Base-by-base conservation (phyloP, 1,140 invertebrate genomes). In the Pogonus chalceus region DNA sequence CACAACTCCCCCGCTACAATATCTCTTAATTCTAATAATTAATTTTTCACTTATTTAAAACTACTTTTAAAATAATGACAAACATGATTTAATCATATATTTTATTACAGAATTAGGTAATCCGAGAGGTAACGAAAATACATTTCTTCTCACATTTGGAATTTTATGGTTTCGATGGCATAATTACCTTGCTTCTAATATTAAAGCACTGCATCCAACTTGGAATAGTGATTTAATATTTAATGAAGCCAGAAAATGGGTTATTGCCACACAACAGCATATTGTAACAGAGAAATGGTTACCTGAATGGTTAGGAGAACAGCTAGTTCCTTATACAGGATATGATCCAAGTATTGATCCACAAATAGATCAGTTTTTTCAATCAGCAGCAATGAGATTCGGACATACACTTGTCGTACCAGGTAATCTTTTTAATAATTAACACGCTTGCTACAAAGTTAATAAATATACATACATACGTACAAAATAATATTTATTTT, bases 281-380 rank as follows among this genome's bases (percentile, higher is more conserved):
- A 71, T 80, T 23, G 66, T 77, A 4, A 46, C 74, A 0, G 70
- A 80, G 56, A 70, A 77, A 58, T 80, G 78, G 79, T 63, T 80
- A 16, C 72, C 74, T 9, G 56, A 65, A 43, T 77, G 73, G 67
- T 47, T 77, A 2, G 69, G 69, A 1, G 50, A 58, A 47, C 23
- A 53, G 9, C 31, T 65, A 7, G 14, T 53, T n/a, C 0, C 50
- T n/a, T 87, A 80, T 59, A 68, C 76, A 2, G 72, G 72, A 24
- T 85, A 86, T 62, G 71, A 84, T 59, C 72, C 78, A 0, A 72
- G 70, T 52, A 67, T 82, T 22, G 76, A 84, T 67, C 82, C 84
- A 4, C 80, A 83, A 58, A 81, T 86, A 48, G 76, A 81, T 20
- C 81, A 85, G 53, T 77, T 82, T 54, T 86, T 86, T 62, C 81